Base-by-base conservation (phyloP, 1,140 invertebrate genomes). In the Neotoxoptera formosana region DNA sequence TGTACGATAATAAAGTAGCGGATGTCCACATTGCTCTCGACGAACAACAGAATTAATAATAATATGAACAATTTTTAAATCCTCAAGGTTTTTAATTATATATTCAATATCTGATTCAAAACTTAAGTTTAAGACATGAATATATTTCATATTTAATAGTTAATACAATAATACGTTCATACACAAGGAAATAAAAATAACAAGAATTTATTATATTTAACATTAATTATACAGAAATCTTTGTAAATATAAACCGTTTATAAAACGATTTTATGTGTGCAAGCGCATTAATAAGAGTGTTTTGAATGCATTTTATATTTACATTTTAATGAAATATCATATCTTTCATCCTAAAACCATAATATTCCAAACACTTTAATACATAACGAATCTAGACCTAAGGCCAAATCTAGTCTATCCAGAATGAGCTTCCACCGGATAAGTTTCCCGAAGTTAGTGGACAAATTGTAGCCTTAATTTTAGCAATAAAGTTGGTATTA, bases 181-280 rank as follows among this genome's bases (percentile, higher is more conserved):
- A 67, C 25, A 11, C 30, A 67, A 67, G 25, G 11, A 67, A 67
- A 67, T 67, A 67, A 67, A 11, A 67, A n/a, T 30, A 67, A 67
- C 14, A n/a, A 76, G 6, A 76, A 67, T 67, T n/a, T n/a, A 76
- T 76, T 76, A 34, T 76, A 30, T n/a, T n/a, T 76, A 76, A n/a
- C n/a, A 76, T 76, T 76, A 23, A n/a, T 76, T 76, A n/a, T n/a
- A 76, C 60, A n/a, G 6, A 76, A 17, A 76, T 76, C 14, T n/a
- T n/a, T n/a, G n/a, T 76, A 76, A 76, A 34, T 76, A 76, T n/a
- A 76, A 76, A n/a, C n/a, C 30, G n/a, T 76, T 76, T 76, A 76
- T 56, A 25, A 67, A 67, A 67, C 60, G 3, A 67, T n/a, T 9
- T 41, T 25, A 67, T n/a, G 23, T 20, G 6, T 76, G 14, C 4